phyloP scores from a whole-genome alignment of 2,888 invertebrate species.

The Lissonota sp. region DNA sequence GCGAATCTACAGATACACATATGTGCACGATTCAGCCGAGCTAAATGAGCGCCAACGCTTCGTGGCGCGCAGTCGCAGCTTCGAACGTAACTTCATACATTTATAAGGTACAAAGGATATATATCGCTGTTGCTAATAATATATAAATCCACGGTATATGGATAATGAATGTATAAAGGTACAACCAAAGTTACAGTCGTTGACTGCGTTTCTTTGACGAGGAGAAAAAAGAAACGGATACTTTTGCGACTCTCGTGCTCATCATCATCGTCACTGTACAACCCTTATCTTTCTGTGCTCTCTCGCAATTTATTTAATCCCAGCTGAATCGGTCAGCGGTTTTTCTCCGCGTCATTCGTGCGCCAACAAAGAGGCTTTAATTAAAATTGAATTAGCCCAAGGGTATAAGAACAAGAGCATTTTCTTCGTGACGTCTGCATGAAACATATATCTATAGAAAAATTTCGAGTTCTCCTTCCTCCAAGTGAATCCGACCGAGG shows the following conservation, averaged over 20 bases:
- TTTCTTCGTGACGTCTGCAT: not conserved
- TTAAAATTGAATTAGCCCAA: conserved; percentile 38
- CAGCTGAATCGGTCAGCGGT: conserved; percentile 42
- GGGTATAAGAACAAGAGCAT: conserved; percentile 23
- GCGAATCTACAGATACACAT: not conserved
- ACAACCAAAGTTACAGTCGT: conserved; percentile 13
- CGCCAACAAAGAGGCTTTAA: conserved; percentile 52
- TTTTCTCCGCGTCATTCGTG: conserved; percentile 2
- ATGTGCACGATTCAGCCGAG: conserved; percentile 5
- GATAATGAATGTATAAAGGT: conserved; percentile 35
- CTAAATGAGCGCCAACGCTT: conserved; percentile 18
- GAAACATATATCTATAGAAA: not conserved
- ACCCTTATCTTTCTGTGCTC: not conserved
- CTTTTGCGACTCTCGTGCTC: conserved; percentile 23
- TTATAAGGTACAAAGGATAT: no score
- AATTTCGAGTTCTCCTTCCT: not conserved
- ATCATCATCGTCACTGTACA: conserved; percentile 1
- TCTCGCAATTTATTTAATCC: conserved; percentile 42
- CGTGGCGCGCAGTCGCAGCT: no score
- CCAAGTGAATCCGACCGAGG: not conserved
- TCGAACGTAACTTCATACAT: conserved; percentile 3
- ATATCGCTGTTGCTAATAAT: no score
- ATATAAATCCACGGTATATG: no score
- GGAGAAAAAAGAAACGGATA: conserved; percentile 13
- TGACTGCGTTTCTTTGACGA: conserved; percentile 36